Evolutionary conservation across 1,140 invertebrate species (phyloP), one percentile per base, ranked within the genome.

Genomic region (Drosophila nebulosa): DNA sequence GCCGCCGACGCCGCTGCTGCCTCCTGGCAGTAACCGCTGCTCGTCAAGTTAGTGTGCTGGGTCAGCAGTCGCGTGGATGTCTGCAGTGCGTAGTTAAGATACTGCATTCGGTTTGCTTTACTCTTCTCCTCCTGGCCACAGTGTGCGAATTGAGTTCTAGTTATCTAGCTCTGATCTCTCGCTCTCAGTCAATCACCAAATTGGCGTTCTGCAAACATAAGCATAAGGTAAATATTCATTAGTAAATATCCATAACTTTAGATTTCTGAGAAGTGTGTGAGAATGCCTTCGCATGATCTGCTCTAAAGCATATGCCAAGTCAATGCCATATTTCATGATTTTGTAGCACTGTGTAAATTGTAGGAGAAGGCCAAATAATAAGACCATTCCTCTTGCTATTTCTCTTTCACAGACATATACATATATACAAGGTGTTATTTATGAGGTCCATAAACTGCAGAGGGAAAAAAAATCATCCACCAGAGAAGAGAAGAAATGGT

Each of bases 101-200:
- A 90, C 89, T 90, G 89, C 89, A 90, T 90, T 90, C 89, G 89
- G 89, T 88, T 90, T 81, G 86, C 68, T 88, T 74, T 73, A 56
- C 71, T 83, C 62, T 62, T 78, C 70, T 77, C 65, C 58, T 62
- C 67, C 81, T 88, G 78, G 81, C 81, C 81, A 86, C 81, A 81
- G 81, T 86, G 81, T 86, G 81, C 81, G 78, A 86, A 86, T 78
- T 58, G 22, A 64, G 32, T 60, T 22, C 30, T 14, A n/a, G 7
- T 6, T 46, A n/a, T 35, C 51, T 46, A n/a, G 26, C 35, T 35
- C 42, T 50, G 24, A 22, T 32, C 42, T 3, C 27, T 61, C 24
- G 12, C 26, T 18, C 16, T 24, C 9, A 42, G 16, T 39, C 36
- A 42, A n/a, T 46, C 16, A 3, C 7, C 5, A 7, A 42, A 46